A percentile compares a stretch with the other conserved stretches of the same genome.
Evolutionary conservation across 2,113 vertebrate species (phyloP).

Genomic region (Tinamus guttatus): DNA sequence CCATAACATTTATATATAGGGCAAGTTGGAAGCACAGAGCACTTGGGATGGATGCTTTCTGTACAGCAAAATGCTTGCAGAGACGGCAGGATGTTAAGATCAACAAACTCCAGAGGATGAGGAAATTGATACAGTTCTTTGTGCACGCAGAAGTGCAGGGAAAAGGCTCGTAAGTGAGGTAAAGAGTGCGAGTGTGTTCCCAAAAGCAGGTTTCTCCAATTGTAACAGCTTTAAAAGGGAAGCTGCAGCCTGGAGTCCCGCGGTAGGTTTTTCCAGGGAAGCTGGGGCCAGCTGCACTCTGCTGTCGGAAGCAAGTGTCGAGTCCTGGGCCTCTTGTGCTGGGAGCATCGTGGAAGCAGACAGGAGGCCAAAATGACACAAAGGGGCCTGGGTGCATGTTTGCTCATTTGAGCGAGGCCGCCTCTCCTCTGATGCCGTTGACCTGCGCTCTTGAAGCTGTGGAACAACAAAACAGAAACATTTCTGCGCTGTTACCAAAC

Average conservation of each 20-base stretch:
- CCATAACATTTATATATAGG: background rate
- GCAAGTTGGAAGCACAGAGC: background rate
- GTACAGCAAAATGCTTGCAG: background rate
- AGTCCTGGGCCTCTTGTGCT: background rate
- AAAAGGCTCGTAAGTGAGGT: background rate
- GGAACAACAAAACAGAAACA: background rate
- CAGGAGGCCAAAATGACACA: too few species aligned
- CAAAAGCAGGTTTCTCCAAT: too few species aligned
- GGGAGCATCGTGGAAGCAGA: accelerated
- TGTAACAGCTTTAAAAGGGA: background rate
- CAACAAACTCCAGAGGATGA: background rate
- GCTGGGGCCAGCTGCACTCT: background rate
- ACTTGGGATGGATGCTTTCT: background rate
- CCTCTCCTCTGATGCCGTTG: too few species aligned
- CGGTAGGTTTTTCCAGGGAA: background rate
- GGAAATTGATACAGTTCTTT: background rate
- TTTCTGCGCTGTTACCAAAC: accelerated
- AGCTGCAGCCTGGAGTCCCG: background rate
- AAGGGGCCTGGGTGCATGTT: accelerated
- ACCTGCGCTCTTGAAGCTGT: accelerated
- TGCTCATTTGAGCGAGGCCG: background rate
- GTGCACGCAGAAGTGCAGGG: background rate
- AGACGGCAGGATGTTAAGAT: background rate
- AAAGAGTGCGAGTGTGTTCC: background rate
- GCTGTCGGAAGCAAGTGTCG: accelerated